Evolutionary conservation across 2,113 vertebrate genomes (phyloP).

Genomic region (Piaya cayana): DNA sequence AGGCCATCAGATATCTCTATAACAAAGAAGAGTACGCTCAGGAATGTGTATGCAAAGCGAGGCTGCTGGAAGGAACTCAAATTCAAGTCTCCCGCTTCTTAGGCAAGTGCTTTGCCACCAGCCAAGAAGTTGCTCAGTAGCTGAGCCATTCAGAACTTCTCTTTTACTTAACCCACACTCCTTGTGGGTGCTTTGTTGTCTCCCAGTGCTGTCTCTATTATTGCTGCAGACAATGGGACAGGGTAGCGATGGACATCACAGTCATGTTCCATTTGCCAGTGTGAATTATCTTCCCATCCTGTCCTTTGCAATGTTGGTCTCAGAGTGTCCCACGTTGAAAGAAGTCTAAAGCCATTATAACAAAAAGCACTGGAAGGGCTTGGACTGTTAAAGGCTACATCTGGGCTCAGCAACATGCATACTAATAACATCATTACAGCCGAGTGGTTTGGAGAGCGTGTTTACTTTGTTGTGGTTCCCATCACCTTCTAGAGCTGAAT

Average conservation of each 20-base stretch:
- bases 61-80: background rate
- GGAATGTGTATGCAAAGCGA: background rate
- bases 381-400: slow-evolving; percentile 93
- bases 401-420: slow-evolving; percentile 94
- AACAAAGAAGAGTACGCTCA: background rate
- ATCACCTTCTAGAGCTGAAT: slow-evolving; percentile 89
- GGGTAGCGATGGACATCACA: slow-evolving; percentile 67
- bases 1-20: slow-evolving; percentile 2
- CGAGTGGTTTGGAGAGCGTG: slow-evolving; percentile 88
- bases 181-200: slow-evolving; percentile 69
- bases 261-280: slow-evolving; percentile 83
- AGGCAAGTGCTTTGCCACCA: slow-evolving; percentile 29
- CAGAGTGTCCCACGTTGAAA: slow-evolving; percentile 80
- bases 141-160: slow-evolving; percentile 17
- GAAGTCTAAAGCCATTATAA: slow-evolving; percentile 86
- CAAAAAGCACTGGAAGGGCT: slow-evolving; percentile 85
- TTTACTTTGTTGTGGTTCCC: slow-evolving; percentile 91
- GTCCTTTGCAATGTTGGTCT: slow-evolving; percentile 71
- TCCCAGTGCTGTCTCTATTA: slow-evolving; percentile 73
- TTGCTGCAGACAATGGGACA: slow-evolving; percentile 73
- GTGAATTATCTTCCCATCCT: slow-evolving; percentile 78
- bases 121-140: slow-evolving; percentile 28
- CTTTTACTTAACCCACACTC: slow-evolving; percentile 10
- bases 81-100: background rate
- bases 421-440: slow-evolving; percentile 94